phyloP scores from a whole-genome alignment of 2,888 invertebrate genomes.

The Xestobium rufovillosum region DNA sequence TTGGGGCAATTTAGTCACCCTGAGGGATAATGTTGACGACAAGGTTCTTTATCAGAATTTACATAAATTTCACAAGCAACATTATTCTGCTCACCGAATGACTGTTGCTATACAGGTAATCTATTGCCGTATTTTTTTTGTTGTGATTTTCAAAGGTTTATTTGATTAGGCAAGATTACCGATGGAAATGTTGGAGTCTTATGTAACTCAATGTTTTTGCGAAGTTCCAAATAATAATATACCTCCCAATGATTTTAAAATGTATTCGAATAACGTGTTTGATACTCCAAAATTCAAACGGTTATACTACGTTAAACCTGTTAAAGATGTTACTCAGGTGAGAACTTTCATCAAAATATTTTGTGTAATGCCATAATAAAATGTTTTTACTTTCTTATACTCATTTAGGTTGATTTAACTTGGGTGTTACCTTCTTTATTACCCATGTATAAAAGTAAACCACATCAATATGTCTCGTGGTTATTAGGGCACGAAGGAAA shows the following conservation, averaged over 20 bases:
- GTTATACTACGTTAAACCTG: constrained; percentile 68
- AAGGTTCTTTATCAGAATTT: constrained; percentile 60
- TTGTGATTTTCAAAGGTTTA: constrained; percentile 3
- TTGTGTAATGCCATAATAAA: constrained; percentile 4
- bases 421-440: constrained; percentile 57
- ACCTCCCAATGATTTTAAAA: constrained; percentile 54
- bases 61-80: constrained; percentile 65
- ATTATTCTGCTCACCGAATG: constrained; percentile 86
- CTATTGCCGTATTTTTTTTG: constrained; percentile 1
- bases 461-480: constrained; percentile 67
- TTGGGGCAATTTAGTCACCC: constrained; percentile 76
- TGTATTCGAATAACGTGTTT: constrained; percentile 49
- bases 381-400: constrained; percentile 9
- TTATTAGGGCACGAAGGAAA: constrained; percentile 82
- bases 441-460: constrained; percentile 65
- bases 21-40: constrained; percentile 60
- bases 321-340: constrained; percentile 64
- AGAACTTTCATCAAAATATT: constrained; percentile 23
- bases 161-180: constrained; percentile 51
- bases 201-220: constrained; percentile 59
- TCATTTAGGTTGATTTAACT: constrained; percentile 51
- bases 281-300: constrained; percentile 56
- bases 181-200: constrained; percentile 55
- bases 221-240: constrained; percentile 60
- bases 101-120: constrained; percentile 71